These are phyloP conservation scores for Ceratothoa steindachneri DNA, from an alignment of 2,888 invertebrate species.

Conservation along the genomic window DNA sequence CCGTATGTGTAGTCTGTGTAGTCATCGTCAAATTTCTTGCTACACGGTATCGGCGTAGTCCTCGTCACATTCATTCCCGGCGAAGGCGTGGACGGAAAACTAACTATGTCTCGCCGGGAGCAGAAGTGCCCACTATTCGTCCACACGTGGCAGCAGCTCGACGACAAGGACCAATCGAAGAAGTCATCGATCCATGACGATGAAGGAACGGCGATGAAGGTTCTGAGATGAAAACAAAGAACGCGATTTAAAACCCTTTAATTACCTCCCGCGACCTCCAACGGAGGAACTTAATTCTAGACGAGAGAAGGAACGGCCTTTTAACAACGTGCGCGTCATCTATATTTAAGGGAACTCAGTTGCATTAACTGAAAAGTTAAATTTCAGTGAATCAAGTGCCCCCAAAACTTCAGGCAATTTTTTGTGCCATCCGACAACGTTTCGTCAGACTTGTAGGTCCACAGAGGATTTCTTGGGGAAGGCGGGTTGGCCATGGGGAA, in stretches of 20 bases:
- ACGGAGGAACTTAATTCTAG: background rate
- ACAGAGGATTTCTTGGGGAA: too few relatives aligned
- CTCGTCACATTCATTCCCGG: background rate
- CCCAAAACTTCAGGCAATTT: too few relatives aligned
- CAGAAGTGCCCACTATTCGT: slow-evolving; percentile 31
- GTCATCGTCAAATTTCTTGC: slow-evolving; percentile 13
- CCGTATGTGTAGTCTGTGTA: slow-evolving; percentile 29
- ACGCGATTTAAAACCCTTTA: too few relatives aligned
- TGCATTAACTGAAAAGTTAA: too few relatives aligned
- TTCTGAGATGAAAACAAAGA: slow-evolving; percentile 53
- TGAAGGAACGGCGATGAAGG: slow-evolving; percentile 80
- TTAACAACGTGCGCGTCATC: too few relatives aligned
- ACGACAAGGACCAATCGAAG: slow-evolving; percentile 69
- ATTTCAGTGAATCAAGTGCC: too few relatives aligned
- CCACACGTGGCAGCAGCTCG: slow-evolving; percentile 30
- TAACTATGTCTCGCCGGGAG: slow-evolving; percentile 10
- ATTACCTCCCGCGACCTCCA: background rate
- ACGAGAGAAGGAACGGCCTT: background rate
- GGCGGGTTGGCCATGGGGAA: too few relatives aligned
- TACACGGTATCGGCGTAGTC: background rate
- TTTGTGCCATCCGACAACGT: too few relatives aligned
- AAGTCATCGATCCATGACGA: slow-evolving; percentile 96
- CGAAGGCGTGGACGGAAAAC: background rate
- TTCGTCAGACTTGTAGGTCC: too few relatives aligned
- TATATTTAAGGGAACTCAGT: too few relatives aligned